A percentile compares a stretch with the other conserved stretches of the same genome.
Conservation (phyloP, 1,140 invertebrate species). For the Probaryconus sp. region DNA sequence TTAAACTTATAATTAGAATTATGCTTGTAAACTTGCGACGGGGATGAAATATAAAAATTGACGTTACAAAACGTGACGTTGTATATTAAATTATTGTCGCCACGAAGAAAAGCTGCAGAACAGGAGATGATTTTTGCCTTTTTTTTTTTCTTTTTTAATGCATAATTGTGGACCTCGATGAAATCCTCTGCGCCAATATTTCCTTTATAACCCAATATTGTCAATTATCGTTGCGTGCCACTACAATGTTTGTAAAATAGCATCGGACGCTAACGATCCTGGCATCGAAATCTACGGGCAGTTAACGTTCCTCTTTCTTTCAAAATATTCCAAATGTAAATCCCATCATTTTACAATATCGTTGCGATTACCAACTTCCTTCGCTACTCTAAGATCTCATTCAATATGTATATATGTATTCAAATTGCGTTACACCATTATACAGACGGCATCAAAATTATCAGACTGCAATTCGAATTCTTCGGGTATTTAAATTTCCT, state of each 20-base stretch:
- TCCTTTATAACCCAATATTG: conserved; percentile 72
- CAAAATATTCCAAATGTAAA: conserved; percentile 20
- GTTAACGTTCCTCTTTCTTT: conserved; percentile 18
- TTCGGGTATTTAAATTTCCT: conserved; percentile 48
- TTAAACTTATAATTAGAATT: conserved; percentile 57
- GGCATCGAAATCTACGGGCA: conserved; percentile 1
- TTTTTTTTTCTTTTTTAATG: conserved; percentile 70
- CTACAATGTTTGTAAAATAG: conserved; percentile 18
- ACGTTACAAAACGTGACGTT: too few species aligned
- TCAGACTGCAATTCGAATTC: conserved; percentile 50
- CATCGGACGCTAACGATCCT: conserved; percentile 16
- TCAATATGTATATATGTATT: conserved; percentile 53
- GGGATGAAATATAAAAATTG: too few species aligned
- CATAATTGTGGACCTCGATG: conserved; percentile 69
- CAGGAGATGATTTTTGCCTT: too few species aligned
- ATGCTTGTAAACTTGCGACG: conserved; percentile 24
- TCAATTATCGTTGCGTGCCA: conserved; percentile 67
- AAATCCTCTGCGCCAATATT: conserved; percentile 61
- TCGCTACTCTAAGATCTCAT: conserved; percentile 33
- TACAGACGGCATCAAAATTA: conserved; percentile 54
- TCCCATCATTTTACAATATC: conserved; percentile 25
- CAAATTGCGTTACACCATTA: conserved; percentile 45
- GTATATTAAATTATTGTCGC: too few species aligned
- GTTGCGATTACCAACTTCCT: conserved; percentile 44
- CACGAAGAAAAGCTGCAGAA: too few species aligned